Evolutionary conservation across 1,140 invertebrate genomes (phyloP), one percentile per base, ranked within the genome.

Genomic region (Drosophila albomicans): DNA sequence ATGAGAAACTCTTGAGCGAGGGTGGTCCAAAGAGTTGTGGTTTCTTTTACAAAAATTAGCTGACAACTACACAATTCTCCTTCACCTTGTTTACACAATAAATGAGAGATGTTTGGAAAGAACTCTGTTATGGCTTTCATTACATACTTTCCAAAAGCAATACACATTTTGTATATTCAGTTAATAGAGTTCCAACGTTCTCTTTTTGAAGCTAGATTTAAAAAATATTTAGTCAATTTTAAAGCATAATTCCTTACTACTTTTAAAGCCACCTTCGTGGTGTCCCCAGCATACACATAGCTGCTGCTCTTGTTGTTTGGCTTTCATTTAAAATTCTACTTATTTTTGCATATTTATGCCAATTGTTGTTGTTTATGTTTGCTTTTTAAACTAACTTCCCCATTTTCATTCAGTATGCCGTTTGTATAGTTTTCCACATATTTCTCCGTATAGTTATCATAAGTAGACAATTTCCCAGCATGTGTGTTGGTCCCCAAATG

Each of bases 341-440:
- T 88, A 88, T 82, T 84, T 84, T 84, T 84, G 85, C 80, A 88
- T 88, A 88, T 87, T 88, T 88, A 78, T 82, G 41, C 43, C 77
- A 62, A 68, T 63, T 70, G 64, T 64, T 41, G 32, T 49, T 52
- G 64, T 69, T 49, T 61, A 58, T 63, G 38, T 69, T 70, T 64
- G 58, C 67, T 57, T 70, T 64, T 57, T 25, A 70, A 75, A 57
- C 52, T 46, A 64, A 71, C 68, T 76, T 76, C 25, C 41, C 68
- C 65, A 65, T 62, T 79, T 61, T 51, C 54, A 56, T 61, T 51
- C 54, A 56, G 62, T 48, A 61, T 77, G 62, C 66, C 74, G 58
- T 77, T 88, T 78, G 62, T 61, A 28, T 59, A 43, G 62, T 54
- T 69, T 69, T 56, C 69, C 66, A 79, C 74, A 68, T 65, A 79